These are phyloP conservation scores for Hypomecis atomaria DNA, from an alignment of 2,888 invertebrate species.

Conservation along the genomic window DNA sequence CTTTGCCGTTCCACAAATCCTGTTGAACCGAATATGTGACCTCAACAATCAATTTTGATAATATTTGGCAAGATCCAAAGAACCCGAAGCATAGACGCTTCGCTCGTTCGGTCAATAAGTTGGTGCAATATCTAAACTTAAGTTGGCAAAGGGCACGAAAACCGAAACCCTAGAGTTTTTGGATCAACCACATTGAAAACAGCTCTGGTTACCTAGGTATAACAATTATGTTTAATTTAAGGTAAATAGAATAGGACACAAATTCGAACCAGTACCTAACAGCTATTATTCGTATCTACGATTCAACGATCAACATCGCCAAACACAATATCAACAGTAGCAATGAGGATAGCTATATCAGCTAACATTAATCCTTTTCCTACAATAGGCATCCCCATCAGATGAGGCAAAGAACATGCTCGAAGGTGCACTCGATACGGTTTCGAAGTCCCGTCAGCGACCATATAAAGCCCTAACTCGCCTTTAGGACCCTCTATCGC, in stretches of 20 bases:
- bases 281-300: neutral
- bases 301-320: slow-evolving; percentile 25
- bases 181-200: too few species aligned
- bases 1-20: too few species aligned
- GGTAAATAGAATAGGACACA: neutral
- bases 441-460: slow-evolving; percentile 92
- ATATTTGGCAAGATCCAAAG: too few species aligned
- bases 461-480: slow-evolving; percentile 94
- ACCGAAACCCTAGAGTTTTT: too few species aligned
- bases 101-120: too few species aligned
- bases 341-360: slow-evolving; percentile 92
- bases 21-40: too few species aligned
- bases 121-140: too few species aligned
- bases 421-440: slow-evolving; percentile 88
- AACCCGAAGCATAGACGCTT: too few species aligned
- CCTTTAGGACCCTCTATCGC: slow-evolving; percentile 93
- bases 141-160: too few species aligned
- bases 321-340: slow-evolving; percentile 65
- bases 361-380: slow-evolving; percentile 88
- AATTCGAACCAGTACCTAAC: neutral
- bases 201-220: too few species aligned
- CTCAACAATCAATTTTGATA: too few species aligned
- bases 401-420: slow-evolving; percentile 84
- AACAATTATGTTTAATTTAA: neutral
- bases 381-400: slow-evolving; percentile 86